phyloP scores from a whole-genome alignment of 2,113 vertebrate genomes.

The Oceanites oceanicus region DNA sequence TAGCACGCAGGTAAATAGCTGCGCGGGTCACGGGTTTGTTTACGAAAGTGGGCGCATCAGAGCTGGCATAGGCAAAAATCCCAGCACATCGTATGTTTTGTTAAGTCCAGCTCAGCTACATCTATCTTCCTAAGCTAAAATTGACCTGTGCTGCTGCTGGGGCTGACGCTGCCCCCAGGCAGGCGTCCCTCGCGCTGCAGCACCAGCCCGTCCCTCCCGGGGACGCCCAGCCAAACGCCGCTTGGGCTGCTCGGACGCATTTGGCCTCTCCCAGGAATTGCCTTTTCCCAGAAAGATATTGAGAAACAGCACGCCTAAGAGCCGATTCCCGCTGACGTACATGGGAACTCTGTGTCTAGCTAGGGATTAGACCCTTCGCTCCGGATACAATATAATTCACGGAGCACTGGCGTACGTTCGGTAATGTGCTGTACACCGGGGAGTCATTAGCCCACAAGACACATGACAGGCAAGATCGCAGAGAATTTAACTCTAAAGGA shows the following conservation, averaged over 20 bases:
- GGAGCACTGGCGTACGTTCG: not conserved
- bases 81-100: not conserved
- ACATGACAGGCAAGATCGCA: fast-evolving
- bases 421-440: not conserved
- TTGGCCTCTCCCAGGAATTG: not conserved
- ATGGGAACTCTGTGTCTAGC: not conserved
- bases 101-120: not conserved
- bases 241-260: not conserved
- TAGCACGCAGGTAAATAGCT: not conserved
- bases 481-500: not conserved
- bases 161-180: not conserved
- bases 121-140: not conserved
- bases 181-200: not conserved
- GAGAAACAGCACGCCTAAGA: not conserved
- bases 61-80: not conserved
- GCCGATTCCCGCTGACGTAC: not conserved
- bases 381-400: not conserved
- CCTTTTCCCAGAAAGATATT: not conserved
- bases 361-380: not conserved
- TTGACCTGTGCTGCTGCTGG: not conserved
- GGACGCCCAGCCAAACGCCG: not conserved
- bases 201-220: not conserved
- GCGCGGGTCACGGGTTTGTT: not conserved
- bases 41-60: not conserved
- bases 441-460: not conserved